Base-by-base conservation (phyloP, 1,140 invertebrate genomes). In the Periplaneta americana region DNA sequence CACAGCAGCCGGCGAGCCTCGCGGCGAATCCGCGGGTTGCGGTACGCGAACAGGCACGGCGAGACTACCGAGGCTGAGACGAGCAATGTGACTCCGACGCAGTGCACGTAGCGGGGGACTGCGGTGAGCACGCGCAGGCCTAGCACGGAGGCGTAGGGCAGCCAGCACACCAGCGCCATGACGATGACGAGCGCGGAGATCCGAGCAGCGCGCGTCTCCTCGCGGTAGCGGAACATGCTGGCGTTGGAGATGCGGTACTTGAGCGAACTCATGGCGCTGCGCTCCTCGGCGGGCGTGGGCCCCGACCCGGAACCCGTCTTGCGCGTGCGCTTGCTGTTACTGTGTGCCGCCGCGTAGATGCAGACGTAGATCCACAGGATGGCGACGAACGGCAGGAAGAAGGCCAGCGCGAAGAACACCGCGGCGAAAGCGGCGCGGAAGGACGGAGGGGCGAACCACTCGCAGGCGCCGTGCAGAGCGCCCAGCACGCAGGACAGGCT, bases 201-300 rank as follows among this genome's bases (percentile, higher is more conserved):
- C 80, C 94, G 91, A 6, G 95, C 95, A 0, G 95, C 95, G 82
- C 95, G 90, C 36, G 94, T 93, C 87, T 96, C 95, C 87, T 96
- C 95, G 32, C 95, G 90, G 86, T 96, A 95, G 80, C 93, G 91
- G 87, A 96, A 96, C 80, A 95, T 88, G n/a, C 93, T 95, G 17
- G 94, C 95, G 85, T 96, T 96, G 81, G 94, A 95, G 74, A 96
- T 94, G 15, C 93, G 89, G 86, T 94, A 92, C 57, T 93, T 92
- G 79, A 96, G 88, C 10, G 92, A 93, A 78, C 92, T 93, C 83
- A 95, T 77, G 5, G 35, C 15, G 33, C 33, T 77, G 39, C 39
- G 39, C 10, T 48, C 17, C 15, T 48, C 39, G 10, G 39, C 0
- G 17, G 39, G 39, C n/a, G 48, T 28, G n/a, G n/a, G n/a, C 0